Base-by-base conservation (phyloP, 2,888 invertebrate genomes). In the Epicampocera succincta region DNA sequence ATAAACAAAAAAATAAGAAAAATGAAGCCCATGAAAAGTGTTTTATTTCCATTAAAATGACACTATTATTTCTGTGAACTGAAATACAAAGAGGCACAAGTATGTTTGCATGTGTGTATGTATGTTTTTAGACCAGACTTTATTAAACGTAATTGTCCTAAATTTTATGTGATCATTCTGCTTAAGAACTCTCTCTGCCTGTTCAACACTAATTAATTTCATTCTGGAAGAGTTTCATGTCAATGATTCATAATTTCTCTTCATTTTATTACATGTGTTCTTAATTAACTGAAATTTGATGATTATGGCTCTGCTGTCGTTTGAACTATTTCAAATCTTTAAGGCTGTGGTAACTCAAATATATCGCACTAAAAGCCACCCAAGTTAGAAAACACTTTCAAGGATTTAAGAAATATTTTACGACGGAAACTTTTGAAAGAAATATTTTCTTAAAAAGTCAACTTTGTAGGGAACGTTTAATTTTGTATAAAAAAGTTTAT, bases 141-240 rank as follows among this genome's bases (percentile, higher is more conserved):
- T 73, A 73, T 79, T 73, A 79, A 72, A 60, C 52, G 60, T 79
- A 78, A 78, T 78, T 78, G 72, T 78, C 46, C 52, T 38, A 68
- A 79, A 79, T 73, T 77, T 73, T 46, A 66, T 79, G 38, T 68
- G 60, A 66, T 79, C 19, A 46, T 40, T 79, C 71, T 44, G 46
- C 21, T 38, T 56, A 48, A 66, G 48, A 52, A 48, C 54, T 44
- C 25, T n/a, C n/a, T n/a, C n/a, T n/a, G n/a, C 50, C 58, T 66
- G 46, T 15, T 60, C 38, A 25, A 29, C 50, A 68, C 21, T 13
- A 46, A 66, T 50, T 52, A 42, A 68, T 60, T 42, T 52, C 42
- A 15, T 29, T 58, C 44, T 19, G 38, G 9, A 21, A 8, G 2
- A 15, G 12, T 56, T 65, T 75, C 50, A 58, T 58, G 40, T 58